These are phyloP conservation scores for Apotomis betuletana DNA, from an alignment of 2,888 invertebrate genomes.

Conservation along the genomic window DNA sequence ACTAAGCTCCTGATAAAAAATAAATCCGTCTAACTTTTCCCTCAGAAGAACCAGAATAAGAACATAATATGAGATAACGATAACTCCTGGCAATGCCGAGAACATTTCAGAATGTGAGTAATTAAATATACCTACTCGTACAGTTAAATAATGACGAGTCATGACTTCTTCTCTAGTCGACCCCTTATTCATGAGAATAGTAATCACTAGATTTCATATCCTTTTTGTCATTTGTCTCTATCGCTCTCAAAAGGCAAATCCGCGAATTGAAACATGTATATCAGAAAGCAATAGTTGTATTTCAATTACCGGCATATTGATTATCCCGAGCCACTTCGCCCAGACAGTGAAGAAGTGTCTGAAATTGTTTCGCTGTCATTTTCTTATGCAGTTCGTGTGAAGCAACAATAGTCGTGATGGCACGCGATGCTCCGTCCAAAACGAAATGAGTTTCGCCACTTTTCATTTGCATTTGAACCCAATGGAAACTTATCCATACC, in stretches of 20 bases:
- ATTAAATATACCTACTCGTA: too few species aligned
- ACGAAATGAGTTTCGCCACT: constrained; percentile 54
- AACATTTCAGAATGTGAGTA: too few species aligned
- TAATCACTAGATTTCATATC: too few species aligned
- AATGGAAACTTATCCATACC: constrained; percentile 28
- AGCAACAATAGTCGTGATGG: constrained; percentile 57
- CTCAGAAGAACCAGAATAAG: too few species aligned
- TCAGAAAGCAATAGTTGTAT: not conserved
- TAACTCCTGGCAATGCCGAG: too few species aligned
- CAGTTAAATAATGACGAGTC: too few species aligned
- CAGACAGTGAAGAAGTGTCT: constrained; percentile 41
- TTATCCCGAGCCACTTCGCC: not conserved
- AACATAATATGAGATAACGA: too few species aligned
- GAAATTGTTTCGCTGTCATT: constrained; percentile 52
- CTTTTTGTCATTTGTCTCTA: too few species aligned
- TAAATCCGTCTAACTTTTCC: too few species aligned
- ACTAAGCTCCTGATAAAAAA: too few species aligned
- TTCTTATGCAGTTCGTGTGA: constrained; percentile 63
- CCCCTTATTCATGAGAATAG: too few species aligned
- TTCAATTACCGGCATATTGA: constrained; percentile 11
- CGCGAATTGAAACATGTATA: not conserved
- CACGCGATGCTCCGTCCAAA: constrained; percentile 64
- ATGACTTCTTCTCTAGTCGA: too few species aligned
- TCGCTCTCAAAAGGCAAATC: not conserved
- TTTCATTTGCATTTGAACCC: constrained; percentile 36